Evolutionary conservation across 2,113 vertebrate species (phyloP), one percentile per base, ranked within the genome.

Genomic region (Prionailurus bengalensis): DNA sequence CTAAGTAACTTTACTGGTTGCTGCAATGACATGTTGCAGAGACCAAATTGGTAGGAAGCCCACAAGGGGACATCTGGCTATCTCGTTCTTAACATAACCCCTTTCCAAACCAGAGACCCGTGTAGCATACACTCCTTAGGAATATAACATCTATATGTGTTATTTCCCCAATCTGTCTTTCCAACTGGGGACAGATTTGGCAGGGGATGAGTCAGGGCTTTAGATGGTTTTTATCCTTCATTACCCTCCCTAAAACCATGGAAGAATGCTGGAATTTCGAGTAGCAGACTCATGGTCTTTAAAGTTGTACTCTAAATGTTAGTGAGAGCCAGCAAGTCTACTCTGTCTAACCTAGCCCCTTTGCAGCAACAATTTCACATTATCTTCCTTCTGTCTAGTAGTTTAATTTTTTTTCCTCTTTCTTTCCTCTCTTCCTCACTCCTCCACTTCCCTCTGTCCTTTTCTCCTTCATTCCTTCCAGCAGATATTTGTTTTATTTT

Each of bases 401-500:
- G 55, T 53, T 76, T 84, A 61, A 23, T 14, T 19, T 15, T 14
- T 5, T 23, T 76, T 58, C 55, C 73, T 55, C 68, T 11, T 55
- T 51, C 25, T 23, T 42, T 31, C 27, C 23, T 42, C 4, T 39
- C 27, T 82, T 6, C 73, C 39, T 39, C 36, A 33, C 11, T 2
- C 2, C 15, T 3, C 6, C 2, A 4, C 15, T 7, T 39, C 51
- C 48, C 33, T n/a, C 78, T 16, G 8, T 29, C 5, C 9, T 39
- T 8, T 16, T 11, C 17, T 29, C 15, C 14, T 39, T 8, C 27
- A 36, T 39, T 16, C 14, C 25, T 55, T 55, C 29, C 61, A 70
- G 66, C 66, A 70, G 6, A 86, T 80, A 29, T 55, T 91, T 45
- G 87, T 23, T 89, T 80, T 45, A 7, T 65, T 95, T 97, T n/a